Percentiles rank a stretch among this genome's conserved stretches.
Conservation (phyloP, 2,113 vertebrate genomes). For the Indicator indicator region DNA sequence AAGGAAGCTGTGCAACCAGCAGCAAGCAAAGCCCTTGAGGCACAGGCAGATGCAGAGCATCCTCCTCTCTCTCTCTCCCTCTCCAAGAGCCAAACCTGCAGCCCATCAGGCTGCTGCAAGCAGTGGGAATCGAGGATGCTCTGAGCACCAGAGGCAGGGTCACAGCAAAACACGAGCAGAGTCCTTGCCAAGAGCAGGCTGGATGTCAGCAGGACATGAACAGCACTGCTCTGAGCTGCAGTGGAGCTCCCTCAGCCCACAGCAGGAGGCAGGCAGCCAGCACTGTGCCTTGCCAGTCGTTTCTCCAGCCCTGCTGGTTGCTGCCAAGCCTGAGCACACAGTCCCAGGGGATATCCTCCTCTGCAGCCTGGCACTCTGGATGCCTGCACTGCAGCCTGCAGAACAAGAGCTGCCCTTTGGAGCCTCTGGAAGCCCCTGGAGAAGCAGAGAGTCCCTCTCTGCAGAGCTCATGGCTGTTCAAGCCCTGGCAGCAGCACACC, state of each 20-base stretch:
- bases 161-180: fast-evolving
- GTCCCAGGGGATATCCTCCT: background rate
- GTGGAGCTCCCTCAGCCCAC: background rate
- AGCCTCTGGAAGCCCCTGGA: background rate
- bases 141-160: background rate
- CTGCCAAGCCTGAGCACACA: background rate
- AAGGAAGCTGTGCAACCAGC: background rate
- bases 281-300: background rate
- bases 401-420: no score
- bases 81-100: background rate
- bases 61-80: background rate
- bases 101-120: background rate
- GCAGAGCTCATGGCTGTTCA: fast-evolving
- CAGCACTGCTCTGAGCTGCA: background rate
- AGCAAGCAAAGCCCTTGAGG: background rate
- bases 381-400: fast-evolving
- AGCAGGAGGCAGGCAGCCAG: background rate
- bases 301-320: background rate
- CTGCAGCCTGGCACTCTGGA: background rate
- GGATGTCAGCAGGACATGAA: fast-evolving
- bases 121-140: background rate
- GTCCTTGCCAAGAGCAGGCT: background rate
- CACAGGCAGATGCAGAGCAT: background rate
- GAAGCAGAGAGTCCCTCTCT: background rate
- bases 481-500: background rate